Conservation (phyloP, 1,140 invertebrate species). For the Aphidius ervi region DNA sequence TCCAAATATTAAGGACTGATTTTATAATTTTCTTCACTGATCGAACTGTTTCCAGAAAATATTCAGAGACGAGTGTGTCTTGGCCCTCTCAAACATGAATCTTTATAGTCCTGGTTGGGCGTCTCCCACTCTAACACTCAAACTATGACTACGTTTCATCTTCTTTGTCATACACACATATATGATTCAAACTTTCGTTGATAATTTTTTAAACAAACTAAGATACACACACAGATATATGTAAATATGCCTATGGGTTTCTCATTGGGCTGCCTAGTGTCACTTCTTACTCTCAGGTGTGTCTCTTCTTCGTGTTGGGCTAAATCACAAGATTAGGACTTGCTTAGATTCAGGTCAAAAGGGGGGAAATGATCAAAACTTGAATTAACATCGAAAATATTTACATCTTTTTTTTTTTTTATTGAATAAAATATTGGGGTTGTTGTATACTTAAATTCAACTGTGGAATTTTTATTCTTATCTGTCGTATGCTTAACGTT, state of each 20-base stretch:
- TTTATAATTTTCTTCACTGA: conserved; percentile 10
- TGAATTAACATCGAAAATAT: not conserved
- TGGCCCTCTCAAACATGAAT: conserved; percentile 46
- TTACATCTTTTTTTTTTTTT: not conserved
- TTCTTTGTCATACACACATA: conserved; percentile 15
- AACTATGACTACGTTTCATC: conserved; percentile 18
- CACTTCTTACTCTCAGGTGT: conserved; percentile 14
- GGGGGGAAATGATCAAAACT: conserved; percentile 4
- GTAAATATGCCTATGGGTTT: conserved; percentile 2
- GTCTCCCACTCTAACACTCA: conserved; percentile 32
- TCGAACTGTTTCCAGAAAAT: conserved; percentile 38
- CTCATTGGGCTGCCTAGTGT: conserved; percentile 18
- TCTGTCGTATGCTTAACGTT: no score
- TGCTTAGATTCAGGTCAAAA: conserved; percentile 23
- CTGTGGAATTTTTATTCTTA: no score
- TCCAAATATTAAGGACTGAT: not conserved
- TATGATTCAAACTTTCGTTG: conserved; percentile 42
- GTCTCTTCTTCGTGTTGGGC: conserved; percentile 1
- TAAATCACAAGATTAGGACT: conserved; percentile 14
- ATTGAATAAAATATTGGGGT: no score
- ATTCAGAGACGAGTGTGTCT: conserved; percentile 49
- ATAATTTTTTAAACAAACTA: conserved; percentile 54
- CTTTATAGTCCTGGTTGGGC: conserved; percentile 46
- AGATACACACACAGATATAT: conserved; percentile 5
- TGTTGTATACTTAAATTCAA: no score